A percentile compares a stretch with the other conserved stretches of the same genome.
phyloP scores from a whole-genome alignment of 2,797 vertebrate species.

The Macrochelys suwanniensis region DNA sequence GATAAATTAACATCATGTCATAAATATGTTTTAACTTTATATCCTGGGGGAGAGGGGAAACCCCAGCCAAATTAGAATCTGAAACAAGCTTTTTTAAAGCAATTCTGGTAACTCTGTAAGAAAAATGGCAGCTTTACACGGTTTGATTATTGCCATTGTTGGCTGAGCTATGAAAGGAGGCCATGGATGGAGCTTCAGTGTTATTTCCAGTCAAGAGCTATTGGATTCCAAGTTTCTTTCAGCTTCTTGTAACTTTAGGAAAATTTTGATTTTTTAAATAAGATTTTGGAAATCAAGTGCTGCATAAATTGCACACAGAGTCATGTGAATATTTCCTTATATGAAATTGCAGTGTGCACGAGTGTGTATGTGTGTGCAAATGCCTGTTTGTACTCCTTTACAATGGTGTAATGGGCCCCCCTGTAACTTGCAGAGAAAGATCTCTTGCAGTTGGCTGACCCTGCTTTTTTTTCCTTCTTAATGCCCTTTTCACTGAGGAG shows the following conservation, averaged over 20 bases:
- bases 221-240: constrained; percentile 1
- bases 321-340: background rate
- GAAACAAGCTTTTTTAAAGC: background rate
- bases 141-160: background rate
- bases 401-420: accelerated
- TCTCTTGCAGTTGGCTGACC: background rate
- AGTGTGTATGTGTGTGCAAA: background rate
- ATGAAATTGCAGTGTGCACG: background rate
- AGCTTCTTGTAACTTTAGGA: background rate
- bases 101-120: background rate
- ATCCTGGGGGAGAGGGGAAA: constrained; percentile 16
- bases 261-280: background rate
- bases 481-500: background rate
- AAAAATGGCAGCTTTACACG: background rate
- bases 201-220: constrained; percentile 17
- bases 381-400: accelerated
- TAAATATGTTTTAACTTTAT: constrained; percentile 67
- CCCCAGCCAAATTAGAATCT: background rate
- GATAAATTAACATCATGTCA: constrained; percentile 58
- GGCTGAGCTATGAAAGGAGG: background rate
- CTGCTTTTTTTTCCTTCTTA: background rate
- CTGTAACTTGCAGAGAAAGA: background rate
- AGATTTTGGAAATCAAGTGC: background rate
- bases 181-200: background rate
- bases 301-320: background rate